Evolutionary conservation across 2,113 vertebrate species (phyloP).

Genomic region (Elaphurus davidianus): DNA sequence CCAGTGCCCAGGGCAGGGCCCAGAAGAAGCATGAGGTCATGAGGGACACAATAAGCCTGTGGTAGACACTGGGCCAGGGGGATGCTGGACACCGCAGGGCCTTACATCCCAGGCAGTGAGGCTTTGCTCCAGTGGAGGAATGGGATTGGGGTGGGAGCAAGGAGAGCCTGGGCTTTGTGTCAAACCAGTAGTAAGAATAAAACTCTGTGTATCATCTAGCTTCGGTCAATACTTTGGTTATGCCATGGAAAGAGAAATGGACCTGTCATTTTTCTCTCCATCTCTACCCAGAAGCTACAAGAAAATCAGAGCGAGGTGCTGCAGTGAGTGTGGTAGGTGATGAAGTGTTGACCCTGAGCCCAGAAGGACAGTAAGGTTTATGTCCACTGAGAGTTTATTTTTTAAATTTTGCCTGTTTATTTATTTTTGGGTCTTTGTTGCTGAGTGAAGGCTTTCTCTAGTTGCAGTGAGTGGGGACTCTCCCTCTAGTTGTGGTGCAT

Average conservation of each 20-base stretch:
- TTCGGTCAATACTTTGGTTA: fast-evolving
- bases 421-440: neutral
- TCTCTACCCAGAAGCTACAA: slow-evolving; percentile 12
- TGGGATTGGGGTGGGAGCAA: neutral
- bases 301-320: neutral
- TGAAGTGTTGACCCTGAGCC: neutral
- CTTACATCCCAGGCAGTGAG: neutral
- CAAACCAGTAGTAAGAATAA: neutral
- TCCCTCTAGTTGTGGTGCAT: neutral
- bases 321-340: fast-evolving
- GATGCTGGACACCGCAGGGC: fast-evolving
- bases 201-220: neutral
- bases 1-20: neutral
- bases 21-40: neutral
- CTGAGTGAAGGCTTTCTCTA: neutral
- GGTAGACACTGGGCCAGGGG: fast-evolving
- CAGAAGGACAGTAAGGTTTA: neutral
- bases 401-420: neutral
- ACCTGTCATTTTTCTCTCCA: neutral
- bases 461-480: neutral
- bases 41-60: neutral
- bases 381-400: neutral
- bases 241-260: neutral
- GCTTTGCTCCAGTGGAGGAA: neutral
- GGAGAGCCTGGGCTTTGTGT: neutral